phyloP scores from a whole-genome alignment of 2,113 vertebrate genomes.

The Pantherophis guttatus region DNA sequence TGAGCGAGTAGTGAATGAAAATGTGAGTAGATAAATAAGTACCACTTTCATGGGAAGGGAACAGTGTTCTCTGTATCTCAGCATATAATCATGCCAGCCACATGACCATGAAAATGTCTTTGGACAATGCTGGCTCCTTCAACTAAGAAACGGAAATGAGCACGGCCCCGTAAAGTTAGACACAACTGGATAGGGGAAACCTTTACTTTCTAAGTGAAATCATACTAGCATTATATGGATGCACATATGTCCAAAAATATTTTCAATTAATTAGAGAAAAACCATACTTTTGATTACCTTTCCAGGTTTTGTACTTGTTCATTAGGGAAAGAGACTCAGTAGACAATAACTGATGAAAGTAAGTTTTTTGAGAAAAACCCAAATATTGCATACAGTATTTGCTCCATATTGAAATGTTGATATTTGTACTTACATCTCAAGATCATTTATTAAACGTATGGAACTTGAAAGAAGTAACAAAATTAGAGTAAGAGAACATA shows the following conservation, averaged over 20 bases:
- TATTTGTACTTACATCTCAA: not conserved
- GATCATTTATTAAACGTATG: not conserved
- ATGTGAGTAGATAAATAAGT: not conserved
- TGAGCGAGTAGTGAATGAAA: not conserved
- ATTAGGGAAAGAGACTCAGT: not conserved
- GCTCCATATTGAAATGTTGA: not conserved
- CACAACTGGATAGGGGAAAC: not conserved
- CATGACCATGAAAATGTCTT: not conserved
- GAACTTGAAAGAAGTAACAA: not conserved
- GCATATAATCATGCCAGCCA: not conserved
- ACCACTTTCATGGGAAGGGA: not conserved
- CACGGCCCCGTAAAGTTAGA: not conserved
- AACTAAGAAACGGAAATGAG: not conserved
- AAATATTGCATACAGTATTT: not conserved
- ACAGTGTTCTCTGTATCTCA: not conserved
- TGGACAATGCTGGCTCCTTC: not conserved
- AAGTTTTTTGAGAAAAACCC: not conserved
- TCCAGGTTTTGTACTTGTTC: not conserved
- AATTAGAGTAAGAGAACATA: not conserved
- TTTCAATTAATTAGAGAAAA: not conserved
- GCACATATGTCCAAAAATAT: not conserved
- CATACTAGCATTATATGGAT: not conserved
- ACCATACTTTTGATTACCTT: not conserved
- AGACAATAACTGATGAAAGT: not conserved
- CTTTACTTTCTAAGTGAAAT: not conserved